phyloP scores from a whole-genome alignment of 2,797 vertebrate genomes.

The Sebastes matsubarae region DNA sequence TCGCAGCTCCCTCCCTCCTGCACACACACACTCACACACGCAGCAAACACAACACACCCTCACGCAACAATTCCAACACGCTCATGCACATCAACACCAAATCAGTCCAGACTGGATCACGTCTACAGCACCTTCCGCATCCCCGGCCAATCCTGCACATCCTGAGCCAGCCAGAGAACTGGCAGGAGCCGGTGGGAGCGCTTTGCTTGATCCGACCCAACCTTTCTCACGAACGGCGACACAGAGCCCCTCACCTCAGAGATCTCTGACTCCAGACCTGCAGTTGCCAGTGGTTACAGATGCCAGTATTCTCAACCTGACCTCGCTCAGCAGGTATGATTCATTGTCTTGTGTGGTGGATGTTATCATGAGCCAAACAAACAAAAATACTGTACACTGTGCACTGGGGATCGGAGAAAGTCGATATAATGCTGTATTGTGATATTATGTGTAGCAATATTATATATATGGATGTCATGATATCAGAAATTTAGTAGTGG shows the following conservation, averaged over 20 bases:
- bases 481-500: too few relatives aligned
- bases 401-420: background rate
- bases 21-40: slow-evolving; percentile 56
- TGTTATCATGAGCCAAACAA: slow-evolving; percentile 13
- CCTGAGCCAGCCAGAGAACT: slow-evolving; percentile 86
- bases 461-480: background rate
- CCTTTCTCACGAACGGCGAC: slow-evolving; percentile 85
- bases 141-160: slow-evolving; percentile 84
- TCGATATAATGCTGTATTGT: background rate
- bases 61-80: slow-evolving; percentile 68
- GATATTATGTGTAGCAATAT: background rate
- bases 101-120: slow-evolving; percentile 89
- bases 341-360: background rate
- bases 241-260: slow-evolving; percentile 75
- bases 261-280: slow-evolving; percentile 77
- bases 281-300: slow-evolving; percentile 81
- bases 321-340: slow-evolving; percentile 78
- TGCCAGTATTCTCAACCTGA: slow-evolving; percentile 81
- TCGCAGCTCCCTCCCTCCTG: slow-evolving; percentile 84
- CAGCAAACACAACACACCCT: slow-evolving; percentile 66
- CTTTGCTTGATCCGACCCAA: slow-evolving; percentile 81
- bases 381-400: background rate
- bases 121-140: slow-evolving; percentile 80
- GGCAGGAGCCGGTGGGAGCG: slow-evolving; percentile 82
- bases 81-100: slow-evolving; percentile 76